Percentiles rank a stretch among this genome's conserved stretches.
Evolutionary conservation across 2,113 vertebrate genomes (phyloP).

Genomic region (Triplophysa siluroides): DNA sequence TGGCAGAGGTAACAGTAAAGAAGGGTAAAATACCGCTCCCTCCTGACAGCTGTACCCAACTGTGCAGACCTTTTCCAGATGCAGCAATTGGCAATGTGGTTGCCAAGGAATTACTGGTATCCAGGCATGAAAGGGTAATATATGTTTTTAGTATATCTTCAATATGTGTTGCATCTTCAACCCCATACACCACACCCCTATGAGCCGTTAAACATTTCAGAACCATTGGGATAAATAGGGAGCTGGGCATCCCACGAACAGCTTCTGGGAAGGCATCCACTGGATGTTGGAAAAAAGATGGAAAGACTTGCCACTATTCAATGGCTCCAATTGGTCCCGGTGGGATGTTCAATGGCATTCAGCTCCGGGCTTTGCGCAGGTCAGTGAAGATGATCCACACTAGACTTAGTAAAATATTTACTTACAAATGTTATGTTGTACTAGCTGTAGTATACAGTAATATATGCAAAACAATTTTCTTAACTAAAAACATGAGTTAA

Average conservation of each 20-base stretch:
- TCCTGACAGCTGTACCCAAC: slow-evolving; percentile 72
- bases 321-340: not conserved
- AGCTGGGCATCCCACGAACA: too few species aligned
- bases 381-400: too few species aligned
- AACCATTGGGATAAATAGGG: too few species aligned
- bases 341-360: not conserved
- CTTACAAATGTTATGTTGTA: too few species aligned
- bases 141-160: slow-evolving; percentile 55
- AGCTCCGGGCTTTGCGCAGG: too few species aligned
- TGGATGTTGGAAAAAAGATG: too few species aligned
- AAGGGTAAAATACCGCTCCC: slow-evolving; percentile 69
- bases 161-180: slow-evolving; percentile 61
- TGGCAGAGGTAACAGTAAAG: slow-evolving; percentile 66
- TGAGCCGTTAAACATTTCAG: too few species aligned
- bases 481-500: not conserved
- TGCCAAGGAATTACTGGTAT: slow-evolving; percentile 73
- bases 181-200: not conserved
- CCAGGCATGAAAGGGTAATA: slow-evolving; percentile 68
- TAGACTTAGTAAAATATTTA: too few species aligned
- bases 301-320: too few species aligned
- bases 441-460: too few species aligned
- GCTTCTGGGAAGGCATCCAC: too few species aligned
- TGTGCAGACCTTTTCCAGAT: slow-evolving; percentile 59
- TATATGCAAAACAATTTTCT: not conserved
- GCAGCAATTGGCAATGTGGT: slow-evolving; percentile 66